Evolutionary conservation across 2,888 invertebrate genomes (phyloP).

Genomic region (Eristalis arbustorum): DNA sequence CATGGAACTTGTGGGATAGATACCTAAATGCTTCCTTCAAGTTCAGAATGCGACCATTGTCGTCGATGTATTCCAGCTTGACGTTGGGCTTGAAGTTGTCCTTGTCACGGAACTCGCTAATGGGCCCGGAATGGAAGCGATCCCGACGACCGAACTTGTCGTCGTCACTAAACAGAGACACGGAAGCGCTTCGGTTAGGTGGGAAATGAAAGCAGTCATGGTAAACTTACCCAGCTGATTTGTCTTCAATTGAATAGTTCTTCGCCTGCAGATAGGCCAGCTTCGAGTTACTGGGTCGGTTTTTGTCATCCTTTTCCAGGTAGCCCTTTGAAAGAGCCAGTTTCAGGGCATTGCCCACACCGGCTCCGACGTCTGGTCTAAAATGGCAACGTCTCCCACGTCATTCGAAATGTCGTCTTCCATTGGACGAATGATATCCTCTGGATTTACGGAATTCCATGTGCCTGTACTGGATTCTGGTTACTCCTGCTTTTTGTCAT

Average conservation of each 20-base stretch:
- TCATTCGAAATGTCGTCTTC: constrained; percentile 81
- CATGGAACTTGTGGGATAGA: constrained; percentile 99
- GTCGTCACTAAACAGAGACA: constrained; percentile 84
- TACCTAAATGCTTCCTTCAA: constrained; percentile 98
- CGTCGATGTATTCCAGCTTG: constrained; percentile 98
- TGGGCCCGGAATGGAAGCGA: constrained; percentile 89
- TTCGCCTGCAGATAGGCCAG: constrained; percentile 89
- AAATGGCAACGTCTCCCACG: constrained; percentile 79
- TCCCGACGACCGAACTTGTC: constrained; percentile 89
- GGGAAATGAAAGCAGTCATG: not conserved
- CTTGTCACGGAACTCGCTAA: constrained; percentile 95
- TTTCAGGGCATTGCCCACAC: constrained; percentile 94
- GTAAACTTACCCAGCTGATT: constrained; percentile 83
- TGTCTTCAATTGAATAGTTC: constrained; percentile 90
- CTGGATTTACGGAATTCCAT: constrained; percentile 91
- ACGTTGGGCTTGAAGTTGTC: constrained; percentile 94
- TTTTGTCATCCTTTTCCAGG: constrained; percentile 89
- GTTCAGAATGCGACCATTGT: constrained; percentile 94
- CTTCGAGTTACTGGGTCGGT: constrained; percentile 86
- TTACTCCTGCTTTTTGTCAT: constrained; percentile 80
- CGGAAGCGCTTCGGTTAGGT: constrained; percentile 1
- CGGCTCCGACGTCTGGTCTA: constrained; percentile 95
- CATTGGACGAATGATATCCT: constrained; percentile 79
- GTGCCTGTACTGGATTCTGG: constrained; percentile 84
- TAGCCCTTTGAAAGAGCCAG: constrained; percentile 97